A percentile compares a stretch with the other conserved stretches of the same genome.
Conservation (phyloP, 2,888 invertebrate genomes). For the Norana najaformis region DNA sequence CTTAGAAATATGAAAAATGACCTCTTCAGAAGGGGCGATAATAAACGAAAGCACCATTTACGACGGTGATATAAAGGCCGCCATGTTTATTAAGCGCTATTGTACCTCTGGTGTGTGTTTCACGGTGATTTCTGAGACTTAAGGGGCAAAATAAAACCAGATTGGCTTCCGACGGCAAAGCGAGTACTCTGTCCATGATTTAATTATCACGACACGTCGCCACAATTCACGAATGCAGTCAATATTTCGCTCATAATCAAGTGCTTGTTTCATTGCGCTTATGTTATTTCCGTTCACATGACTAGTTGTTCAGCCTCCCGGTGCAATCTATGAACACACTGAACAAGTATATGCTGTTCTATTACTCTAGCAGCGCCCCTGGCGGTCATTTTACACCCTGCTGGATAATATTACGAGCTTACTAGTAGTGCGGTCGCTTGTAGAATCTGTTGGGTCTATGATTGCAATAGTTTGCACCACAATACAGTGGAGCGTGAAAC, state of each 20-base stretch:
- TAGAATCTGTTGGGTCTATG: neutral
- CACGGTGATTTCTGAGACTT: neutral
- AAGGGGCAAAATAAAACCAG: constrained; percentile 6
- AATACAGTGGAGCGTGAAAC: neutral
- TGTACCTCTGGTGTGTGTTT: neutral
- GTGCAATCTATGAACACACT: neutral
- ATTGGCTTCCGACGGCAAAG: neutral
- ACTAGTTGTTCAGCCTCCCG: neutral
- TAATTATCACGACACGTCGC: neutral
- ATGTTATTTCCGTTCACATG: neutral
- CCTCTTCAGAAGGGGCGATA: neutral
- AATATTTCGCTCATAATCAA: neutral
- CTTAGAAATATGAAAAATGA: neutral
- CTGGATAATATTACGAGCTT: neutral
- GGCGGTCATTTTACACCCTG: neutral
- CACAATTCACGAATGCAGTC: neutral
- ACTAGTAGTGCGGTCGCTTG: neutral
- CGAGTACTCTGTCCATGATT: neutral
- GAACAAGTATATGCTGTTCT: neutral
- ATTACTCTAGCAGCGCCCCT: neutral
- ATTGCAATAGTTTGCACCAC: neutral
- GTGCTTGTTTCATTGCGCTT: neutral
- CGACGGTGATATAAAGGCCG: neutral
- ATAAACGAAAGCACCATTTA: neutral
- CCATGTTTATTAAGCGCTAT: neutral